A percentile compares a stretch with the other conserved stretches of the same genome.
These are phyloP conservation scores for Drosophila kurseongensis DNA, from an alignment of 1,140 invertebrate genomes.

Conservation along the genomic window DNA sequence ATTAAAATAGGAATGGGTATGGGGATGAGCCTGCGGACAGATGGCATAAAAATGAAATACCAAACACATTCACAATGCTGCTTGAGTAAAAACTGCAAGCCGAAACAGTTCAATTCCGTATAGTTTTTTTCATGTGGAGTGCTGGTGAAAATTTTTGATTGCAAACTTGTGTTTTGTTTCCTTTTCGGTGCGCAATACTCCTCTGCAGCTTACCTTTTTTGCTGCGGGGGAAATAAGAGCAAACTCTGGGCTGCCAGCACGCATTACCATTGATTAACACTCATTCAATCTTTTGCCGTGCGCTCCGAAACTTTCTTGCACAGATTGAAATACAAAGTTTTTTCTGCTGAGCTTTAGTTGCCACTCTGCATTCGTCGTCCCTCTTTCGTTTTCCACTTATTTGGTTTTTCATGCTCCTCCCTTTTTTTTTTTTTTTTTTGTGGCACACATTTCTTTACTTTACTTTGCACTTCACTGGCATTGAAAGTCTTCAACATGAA, in stretches of 20 bases:
- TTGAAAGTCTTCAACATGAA: conserved; percentile 74
- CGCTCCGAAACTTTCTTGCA: conserved; percentile 70
- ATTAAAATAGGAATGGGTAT: neutral
- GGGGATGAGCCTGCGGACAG: conserved; percentile 24
- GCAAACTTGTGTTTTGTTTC: conserved; percentile 72
- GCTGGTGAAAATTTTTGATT: conserved; percentile 67
- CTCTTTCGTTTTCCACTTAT: conserved; percentile 65
- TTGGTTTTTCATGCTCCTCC: conserved; percentile 33
- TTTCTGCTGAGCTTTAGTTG: conserved; percentile 57
- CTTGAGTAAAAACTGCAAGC: neutral
- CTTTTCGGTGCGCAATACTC: conserved; percentile 37
- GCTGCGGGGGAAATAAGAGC: neutral
- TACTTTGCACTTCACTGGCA: conserved; percentile 52
- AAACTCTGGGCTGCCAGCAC: conserved; percentile 53
- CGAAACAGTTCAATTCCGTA: conserved; percentile 6
- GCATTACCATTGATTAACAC: conserved; percentile 80
- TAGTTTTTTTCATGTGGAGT: conserved; percentile 22
- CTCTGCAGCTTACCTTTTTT: conserved; percentile 46
- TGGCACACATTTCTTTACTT: conserved; percentile 64
- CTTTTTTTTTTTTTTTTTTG: conserved; percentile 1
- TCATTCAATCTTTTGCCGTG: conserved; percentile 69
- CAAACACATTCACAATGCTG: conserved; percentile 30
- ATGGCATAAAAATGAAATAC: conserved; percentile 8
- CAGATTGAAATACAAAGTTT: conserved; percentile 82
- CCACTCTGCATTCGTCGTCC: conserved; percentile 40